Percentiles rank a stretch among this genome's conserved stretches.
phyloP scores from a whole-genome alignment of 2,888 invertebrate species.

The Tenthredo mesomela region DNA sequence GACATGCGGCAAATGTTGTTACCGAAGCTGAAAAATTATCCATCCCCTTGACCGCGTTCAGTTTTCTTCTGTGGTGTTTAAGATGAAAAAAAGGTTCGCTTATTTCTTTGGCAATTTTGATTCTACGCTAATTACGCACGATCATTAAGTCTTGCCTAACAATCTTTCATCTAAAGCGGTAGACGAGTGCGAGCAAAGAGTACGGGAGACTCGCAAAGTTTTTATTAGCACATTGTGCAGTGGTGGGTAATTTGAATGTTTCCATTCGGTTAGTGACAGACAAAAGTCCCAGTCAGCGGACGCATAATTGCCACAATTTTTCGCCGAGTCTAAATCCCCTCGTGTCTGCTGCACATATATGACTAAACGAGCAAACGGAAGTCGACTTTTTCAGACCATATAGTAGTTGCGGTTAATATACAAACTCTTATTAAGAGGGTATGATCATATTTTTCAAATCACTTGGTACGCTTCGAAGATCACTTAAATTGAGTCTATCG shows the following conservation, averaged over 20 bases:
- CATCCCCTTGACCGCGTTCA: neutral
- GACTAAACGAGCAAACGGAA: conserved; percentile 10
- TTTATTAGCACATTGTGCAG: neutral
- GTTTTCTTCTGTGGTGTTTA: neutral
- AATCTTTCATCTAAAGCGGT: neutral
- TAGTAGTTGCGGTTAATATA: neutral
- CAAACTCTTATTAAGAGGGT: neutral
- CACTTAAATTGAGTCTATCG: too few species aligned
- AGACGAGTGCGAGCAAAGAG: neutral
- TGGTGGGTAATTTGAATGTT: conserved; percentile 25
- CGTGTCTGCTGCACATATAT: neutral
- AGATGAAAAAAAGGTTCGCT: too few species aligned
- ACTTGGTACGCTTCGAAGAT: too few species aligned
- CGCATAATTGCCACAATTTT: conserved; percentile 24
- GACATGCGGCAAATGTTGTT: neutral
- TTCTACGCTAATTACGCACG: neutral
- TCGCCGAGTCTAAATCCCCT: neutral
- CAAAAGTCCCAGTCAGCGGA: conserved; percentile 21
- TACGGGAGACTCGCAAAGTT: neutral
- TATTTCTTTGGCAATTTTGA: too few species aligned
- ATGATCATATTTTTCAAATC: too few species aligned
- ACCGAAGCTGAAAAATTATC: neutral
- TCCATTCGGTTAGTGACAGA: conserved; percentile 29
- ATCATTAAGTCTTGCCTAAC: neutral
- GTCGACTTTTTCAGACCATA: neutral